Percentiles rank a stretch among this genome's conserved stretches.
These are phyloP conservation scores for Lycophotia porphyrea DNA, from an alignment of 2,888 invertebrate genomes.

Conservation along the genomic window DNA sequence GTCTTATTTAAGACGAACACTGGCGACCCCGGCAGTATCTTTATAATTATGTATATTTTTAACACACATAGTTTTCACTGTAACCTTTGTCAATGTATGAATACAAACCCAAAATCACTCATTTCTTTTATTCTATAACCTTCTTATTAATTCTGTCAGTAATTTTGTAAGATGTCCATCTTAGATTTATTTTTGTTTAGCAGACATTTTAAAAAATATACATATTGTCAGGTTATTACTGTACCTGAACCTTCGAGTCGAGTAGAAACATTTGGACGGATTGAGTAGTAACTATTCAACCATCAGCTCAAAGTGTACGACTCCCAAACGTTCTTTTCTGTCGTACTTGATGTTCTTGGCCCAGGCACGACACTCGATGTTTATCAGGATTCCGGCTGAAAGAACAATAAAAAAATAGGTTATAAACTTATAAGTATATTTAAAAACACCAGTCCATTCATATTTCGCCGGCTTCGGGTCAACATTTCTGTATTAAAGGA, in stretches of 20 bases:
- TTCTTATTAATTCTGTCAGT: neutral
- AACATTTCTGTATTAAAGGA: neutral
- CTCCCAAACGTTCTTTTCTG: slow-evolving; percentile 91
- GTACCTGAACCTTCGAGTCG: neutral
- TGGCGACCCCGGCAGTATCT: neutral
- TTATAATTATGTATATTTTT: neutral
- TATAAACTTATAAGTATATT: neutral
- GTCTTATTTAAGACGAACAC: neutral
- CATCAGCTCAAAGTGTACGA: slow-evolving; percentile 91
- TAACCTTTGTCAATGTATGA: neutral
- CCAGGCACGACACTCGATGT: slow-evolving; percentile 97
- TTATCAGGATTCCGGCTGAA: slow-evolving; percentile 91
- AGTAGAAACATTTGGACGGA: slow-evolving; percentile 48
- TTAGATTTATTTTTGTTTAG: neutral
- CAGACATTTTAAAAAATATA: neutral
- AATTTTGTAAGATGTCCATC: neutral
- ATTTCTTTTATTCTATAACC: neutral
- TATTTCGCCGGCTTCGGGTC: neutral
- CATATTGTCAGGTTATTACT: slow-evolving; percentile 23
- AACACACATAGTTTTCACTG: neutral
- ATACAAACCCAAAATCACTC: neutral
- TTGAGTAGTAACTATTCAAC: slow-evolving; percentile 82
- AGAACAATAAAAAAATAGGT: slow-evolving; percentile 6
- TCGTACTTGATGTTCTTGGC: slow-evolving; percentile 95
- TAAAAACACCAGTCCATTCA: neutral